Conservation (phyloP, 1,140 invertebrate genomes). For the Euwallacea fornicatus region DNA sequence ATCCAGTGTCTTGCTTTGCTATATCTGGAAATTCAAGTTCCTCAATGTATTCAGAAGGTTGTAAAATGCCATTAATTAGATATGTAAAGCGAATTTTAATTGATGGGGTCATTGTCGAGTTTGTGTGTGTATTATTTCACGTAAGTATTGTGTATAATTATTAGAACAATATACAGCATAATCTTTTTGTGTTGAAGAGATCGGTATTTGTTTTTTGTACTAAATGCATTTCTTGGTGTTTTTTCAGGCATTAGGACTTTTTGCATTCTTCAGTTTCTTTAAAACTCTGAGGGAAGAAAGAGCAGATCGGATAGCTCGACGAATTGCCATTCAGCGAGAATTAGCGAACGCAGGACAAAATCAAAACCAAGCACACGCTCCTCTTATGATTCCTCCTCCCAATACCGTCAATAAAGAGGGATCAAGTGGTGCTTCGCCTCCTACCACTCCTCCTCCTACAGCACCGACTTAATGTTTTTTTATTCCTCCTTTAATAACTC, state of each 20-base stretch:
- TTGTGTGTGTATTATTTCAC: constrained; percentile 44
- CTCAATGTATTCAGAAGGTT: constrained; percentile 44
- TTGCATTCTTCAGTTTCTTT: constrained; percentile 41
- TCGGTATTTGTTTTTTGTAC: not conserved
- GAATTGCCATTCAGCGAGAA: constrained; percentile 39
- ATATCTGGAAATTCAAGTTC: constrained; percentile 19
- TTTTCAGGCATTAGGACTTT: constrained; percentile 41
- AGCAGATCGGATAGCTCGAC: constrained; percentile 33
- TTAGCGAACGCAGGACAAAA: constrained; percentile 21
- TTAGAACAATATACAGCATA: not conserved
- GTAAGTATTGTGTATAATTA: constrained; percentile 28
- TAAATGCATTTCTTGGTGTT: not conserved
- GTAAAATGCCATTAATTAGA: constrained; percentile 41
- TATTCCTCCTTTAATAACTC: too few relatives aligned
- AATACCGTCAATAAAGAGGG: not conserved
- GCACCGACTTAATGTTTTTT: constrained; percentile 18
- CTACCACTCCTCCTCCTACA: constrained; percentile 27
- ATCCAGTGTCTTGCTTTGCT: constrained; percentile 43
- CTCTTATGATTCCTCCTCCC: constrained; percentile 2
- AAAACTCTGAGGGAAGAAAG: constrained; percentile 40
- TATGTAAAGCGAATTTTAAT: constrained; percentile 46
- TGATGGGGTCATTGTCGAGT: constrained; percentile 44
- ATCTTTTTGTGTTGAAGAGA: not conserved
- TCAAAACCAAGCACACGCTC: not conserved
- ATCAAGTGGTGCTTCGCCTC: constrained; percentile 11